phyloP scores from a whole-genome alignment of 2,797 vertebrate genomes.

The Sebastes oblongus region DNA sequence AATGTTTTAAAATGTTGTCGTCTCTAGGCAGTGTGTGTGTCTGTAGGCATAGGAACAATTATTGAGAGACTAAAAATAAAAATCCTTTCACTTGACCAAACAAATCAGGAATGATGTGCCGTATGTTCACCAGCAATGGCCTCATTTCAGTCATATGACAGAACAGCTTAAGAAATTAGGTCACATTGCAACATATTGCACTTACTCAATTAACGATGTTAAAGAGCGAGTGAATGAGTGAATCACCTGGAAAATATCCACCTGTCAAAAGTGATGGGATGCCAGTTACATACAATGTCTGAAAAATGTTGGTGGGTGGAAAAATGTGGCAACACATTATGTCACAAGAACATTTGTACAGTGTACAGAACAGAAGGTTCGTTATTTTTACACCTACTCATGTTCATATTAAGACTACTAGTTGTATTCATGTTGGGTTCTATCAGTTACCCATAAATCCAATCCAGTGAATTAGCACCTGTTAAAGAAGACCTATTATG shows the following conservation, averaged over 20 bases:
- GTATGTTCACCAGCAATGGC: not conserved
- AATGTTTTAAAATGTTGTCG: not conserved
- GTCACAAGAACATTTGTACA: not conserved
- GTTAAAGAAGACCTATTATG: not conserved
- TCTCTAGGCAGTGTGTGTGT: not conserved
- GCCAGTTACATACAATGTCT: not conserved
- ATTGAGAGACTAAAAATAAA: too few relatives aligned
- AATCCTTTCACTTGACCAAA: not conserved
- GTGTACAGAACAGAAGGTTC: not conserved
- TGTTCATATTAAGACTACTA: not conserved
- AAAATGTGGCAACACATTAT: not conserved
- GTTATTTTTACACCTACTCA: too few relatives aligned
- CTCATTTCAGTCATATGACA: not conserved
- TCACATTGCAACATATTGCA: not conserved
- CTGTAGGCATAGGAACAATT: not conserved
- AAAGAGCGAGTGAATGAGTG: not conserved
- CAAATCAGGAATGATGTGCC: not conserved
- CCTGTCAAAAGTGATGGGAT: not conserved
- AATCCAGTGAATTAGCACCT: not conserved
- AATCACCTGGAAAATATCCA: conserved; percentile 25
- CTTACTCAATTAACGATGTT: not conserved
- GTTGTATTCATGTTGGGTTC: not conserved
- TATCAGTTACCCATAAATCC: not conserved
- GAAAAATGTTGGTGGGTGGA: not conserved
- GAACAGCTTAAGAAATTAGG: not conserved